Evolutionary conservation across 2,113 vertebrate species (phyloP), one percentile per base, ranked within the genome.

Genomic region (Toxostoma redivivum): DNA sequence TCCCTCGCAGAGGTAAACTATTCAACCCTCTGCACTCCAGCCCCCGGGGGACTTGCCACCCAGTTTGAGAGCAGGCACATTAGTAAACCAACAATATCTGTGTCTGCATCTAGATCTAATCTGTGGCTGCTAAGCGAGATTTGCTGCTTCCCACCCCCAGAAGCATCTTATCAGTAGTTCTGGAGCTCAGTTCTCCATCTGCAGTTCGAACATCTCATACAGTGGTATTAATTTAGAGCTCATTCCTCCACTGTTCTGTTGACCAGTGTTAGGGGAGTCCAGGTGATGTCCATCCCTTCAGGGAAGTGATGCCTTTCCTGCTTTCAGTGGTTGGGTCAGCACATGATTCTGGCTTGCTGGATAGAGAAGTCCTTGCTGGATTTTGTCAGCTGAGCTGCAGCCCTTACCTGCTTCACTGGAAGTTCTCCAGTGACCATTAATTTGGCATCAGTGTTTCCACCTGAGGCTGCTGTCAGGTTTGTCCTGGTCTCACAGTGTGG

Each of bases 81-180:
- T 95, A 92, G 90, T 81, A 92, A 96, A 81, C 80, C 64, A 51
- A 92, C 96, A 94, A 67, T 83, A 95, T 96, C 95, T 96, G 30
- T 0, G 6, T 90, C 91, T 92, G 83, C 91, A 95, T 96, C 96
- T 94, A 92, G 95, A 97, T 97, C 80, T 96, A 96, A 96, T 96
- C 94, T 95, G 3, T 0, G 8, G 35, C 86, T 92, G 88, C 90
- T 80, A 44, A 69, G 88, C 72, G 67, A 90, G 88, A 81, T 83
- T 86, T 12, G 1, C 76, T 54, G 64, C 54, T 94, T 94, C 86
- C 88, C 90, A 90, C 91, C 81, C 88, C 76, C 76, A 83, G 90
- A 57, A 96, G 67, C 86, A 86, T 70, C 86, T 88, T 86, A 54
- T 74, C 88, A 78, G 58, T 38, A 47, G 42, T 19, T 86, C 81